A percentile compares a stretch with the other conserved stretches of the same genome.
Evolutionary conservation across 2,888 invertebrate species (phyloP).

Genomic region (Stomorhina lunata): DNA sequence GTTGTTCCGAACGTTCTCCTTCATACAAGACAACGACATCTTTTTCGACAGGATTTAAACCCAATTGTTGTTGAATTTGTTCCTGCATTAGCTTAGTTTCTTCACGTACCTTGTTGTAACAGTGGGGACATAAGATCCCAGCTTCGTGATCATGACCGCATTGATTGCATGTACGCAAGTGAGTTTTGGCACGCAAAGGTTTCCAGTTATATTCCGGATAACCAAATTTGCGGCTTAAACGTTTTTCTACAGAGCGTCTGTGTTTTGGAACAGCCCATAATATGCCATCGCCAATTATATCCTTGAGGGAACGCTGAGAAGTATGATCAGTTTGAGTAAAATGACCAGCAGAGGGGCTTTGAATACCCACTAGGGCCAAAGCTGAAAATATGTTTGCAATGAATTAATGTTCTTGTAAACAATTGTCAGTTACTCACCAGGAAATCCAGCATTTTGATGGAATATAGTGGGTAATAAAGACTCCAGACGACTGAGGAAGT

Average conservation of each 20-base stretch:
- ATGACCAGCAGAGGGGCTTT: conserved; percentile 27
- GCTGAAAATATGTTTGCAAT: conserved; percentile 10
- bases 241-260: conserved; percentile 87
- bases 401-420: neutral
- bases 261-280: conserved; percentile 90
- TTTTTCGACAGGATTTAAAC: conserved; percentile 87
- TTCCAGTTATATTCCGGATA: conserved; percentile 85
- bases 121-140: conserved; percentile 89
- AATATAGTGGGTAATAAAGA: conserved; percentile 71
- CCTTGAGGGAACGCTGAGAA: conserved; percentile 79
- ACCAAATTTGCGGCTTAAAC: conserved; percentile 88
- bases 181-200: conserved; percentile 85
- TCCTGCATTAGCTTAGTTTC: conserved; percentile 92
- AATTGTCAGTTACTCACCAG: conserved; percentile 77
- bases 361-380: conserved; percentile 70
- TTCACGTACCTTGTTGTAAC: conserved; percentile 89
- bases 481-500: conserved; percentile 80
- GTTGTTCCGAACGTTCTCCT: conserved; percentile 86
- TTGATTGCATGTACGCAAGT: conserved; percentile 87
- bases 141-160: conserved; percentile 93
- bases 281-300: conserved; percentile 87
- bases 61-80: conserved; percentile 86
- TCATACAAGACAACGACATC: conserved; percentile 93
- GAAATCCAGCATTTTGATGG: conserved; percentile 79
- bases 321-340: neutral